Percentiles rank a stretch among this genome's conserved stretches.
These are phyloP conservation scores for Lagenorhynchus albirostris DNA, from an alignment of 2,113 vertebrate species.

Conservation along the genomic window DNA sequence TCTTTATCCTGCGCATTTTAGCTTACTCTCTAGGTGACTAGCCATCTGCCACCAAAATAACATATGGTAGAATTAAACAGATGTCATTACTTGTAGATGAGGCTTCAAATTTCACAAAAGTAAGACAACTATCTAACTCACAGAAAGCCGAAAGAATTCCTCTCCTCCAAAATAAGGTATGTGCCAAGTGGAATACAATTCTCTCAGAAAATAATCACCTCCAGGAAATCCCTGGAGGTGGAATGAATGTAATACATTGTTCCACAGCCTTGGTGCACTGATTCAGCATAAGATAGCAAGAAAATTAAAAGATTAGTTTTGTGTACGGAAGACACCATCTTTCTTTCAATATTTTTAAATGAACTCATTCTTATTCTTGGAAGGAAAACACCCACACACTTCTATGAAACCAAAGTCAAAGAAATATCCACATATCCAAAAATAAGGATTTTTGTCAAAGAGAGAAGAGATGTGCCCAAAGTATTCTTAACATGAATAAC, in stretches of 20 bases:
- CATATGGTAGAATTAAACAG: conserved; percentile 34
- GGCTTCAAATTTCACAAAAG: conserved; percentile 21
- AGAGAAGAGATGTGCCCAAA: neutral
- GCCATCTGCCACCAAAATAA: neutral
- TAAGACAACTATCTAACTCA: conserved; percentile 24
- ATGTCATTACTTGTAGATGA: conserved; percentile 30
- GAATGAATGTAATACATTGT: conserved; percentile 41
- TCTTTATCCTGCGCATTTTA: neutral
- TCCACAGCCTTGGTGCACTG: neutral
- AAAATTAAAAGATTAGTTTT: conserved; percentile 62
- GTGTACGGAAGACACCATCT: conserved; percentile 29
- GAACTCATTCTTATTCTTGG: conserved; percentile 66
- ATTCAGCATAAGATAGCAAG: conserved; percentile 28
- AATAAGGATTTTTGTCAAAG: conserved; percentile 45
- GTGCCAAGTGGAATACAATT: conserved; percentile 19
- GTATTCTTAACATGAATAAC: conserved; percentile 39
- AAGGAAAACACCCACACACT: conserved; percentile 49
- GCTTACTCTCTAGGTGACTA: neutral
- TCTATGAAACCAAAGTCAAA: conserved; percentile 54
- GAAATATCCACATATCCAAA: conserved; percentile 55
- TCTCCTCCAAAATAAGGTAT: conserved; percentile 30
- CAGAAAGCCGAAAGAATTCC: conserved; percentile 47
- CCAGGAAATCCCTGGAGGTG: conserved; percentile 35
- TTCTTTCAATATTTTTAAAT: conserved; percentile 65
- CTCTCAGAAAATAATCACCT: conserved; percentile 60